Percentiles rank a stretch among this genome's conserved stretches.
phyloP scores from a whole-genome alignment of 2,113 vertebrate genomes.

The Reinhardtius hippoglossoides region DNA sequence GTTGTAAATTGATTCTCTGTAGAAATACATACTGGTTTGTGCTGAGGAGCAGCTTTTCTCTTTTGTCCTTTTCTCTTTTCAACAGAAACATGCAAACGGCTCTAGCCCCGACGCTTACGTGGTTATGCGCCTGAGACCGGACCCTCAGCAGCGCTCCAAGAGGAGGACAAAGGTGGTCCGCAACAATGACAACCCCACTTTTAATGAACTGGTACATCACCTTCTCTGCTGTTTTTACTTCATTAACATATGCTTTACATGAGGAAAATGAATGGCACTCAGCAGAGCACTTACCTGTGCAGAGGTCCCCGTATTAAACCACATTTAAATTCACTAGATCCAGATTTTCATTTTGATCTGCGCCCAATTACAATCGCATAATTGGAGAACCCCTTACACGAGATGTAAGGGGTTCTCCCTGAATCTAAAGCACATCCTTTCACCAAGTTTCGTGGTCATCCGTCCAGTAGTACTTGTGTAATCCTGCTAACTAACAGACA shows the following conservation, averaged over 20 bases:
- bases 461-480: no score
- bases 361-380: no score
- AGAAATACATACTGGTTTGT: not conserved
- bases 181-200: conserved; percentile 87
- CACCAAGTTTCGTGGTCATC: no score
- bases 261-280: no score
- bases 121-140: conserved; percentile 85
- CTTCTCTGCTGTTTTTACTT: not conserved
- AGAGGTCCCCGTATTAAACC: no score
- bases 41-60: conserved; percentile 4
- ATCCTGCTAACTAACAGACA: no score
- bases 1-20: not conserved
- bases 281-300: no score
- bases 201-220: conserved; percentile 88
- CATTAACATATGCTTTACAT: not conserved
- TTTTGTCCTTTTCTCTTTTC: conserved; percentile 33
- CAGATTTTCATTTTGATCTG: no score
- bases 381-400: no score
- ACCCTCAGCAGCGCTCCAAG: conserved; percentile 79
- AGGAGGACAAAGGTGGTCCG: conserved; percentile 88
- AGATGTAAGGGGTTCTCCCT: no score
- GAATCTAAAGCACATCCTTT: no score
- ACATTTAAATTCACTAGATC: no score
- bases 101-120: conserved; percentile 86
- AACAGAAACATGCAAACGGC: conserved; percentile 86